phyloP scores from a whole-genome alignment of 2,888 invertebrate genomes.

The Scaptomyza reducta region DNA sequence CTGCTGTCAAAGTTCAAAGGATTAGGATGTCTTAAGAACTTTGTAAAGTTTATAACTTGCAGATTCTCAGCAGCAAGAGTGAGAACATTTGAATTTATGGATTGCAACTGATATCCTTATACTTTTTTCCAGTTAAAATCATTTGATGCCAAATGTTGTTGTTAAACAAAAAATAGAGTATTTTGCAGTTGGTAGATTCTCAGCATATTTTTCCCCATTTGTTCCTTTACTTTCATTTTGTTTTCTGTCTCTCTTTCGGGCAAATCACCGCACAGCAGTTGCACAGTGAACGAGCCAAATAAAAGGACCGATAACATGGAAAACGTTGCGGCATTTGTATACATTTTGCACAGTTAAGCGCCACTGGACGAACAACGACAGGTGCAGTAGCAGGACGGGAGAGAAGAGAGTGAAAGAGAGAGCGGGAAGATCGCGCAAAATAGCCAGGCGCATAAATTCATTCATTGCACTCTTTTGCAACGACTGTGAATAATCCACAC shows the following conservation, averaged over 20 bases:
- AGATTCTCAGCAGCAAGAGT: not conserved
- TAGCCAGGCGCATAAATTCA: slow-evolving; percentile 68
- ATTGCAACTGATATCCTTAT: not conserved
- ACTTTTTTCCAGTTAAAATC: not conserved
- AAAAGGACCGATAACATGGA: slow-evolving; percentile 68
- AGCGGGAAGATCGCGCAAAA: slow-evolving; percentile 18
- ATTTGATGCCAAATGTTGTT: not conserved
- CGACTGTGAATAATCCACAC: slow-evolving; percentile 80
- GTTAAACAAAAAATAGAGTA: slow-evolving; percentile 1
- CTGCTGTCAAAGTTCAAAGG: not conserved
- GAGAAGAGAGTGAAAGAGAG: not conserved
- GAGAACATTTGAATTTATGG: too few relatives aligned
- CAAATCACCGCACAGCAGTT: slow-evolving; percentile 38
- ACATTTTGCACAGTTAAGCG: slow-evolving; percentile 70
- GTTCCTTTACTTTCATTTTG: slow-evolving; percentile 20
- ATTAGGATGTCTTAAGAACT: not conserved
- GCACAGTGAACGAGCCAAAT: slow-evolving; percentile 41
- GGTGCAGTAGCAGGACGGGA: not conserved
- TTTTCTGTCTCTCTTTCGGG: slow-evolving; percentile 11
- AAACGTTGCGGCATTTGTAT: slow-evolving; percentile 70
- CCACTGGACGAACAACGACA: slow-evolving; percentile 23
- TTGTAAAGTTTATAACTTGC: not conserved
- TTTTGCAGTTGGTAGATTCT: not conserved
- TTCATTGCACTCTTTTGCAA: slow-evolving; percentile 78
- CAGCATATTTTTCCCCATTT: not conserved